These are phyloP conservation scores for Drosophila saltans DNA, from an alignment of 1,140 invertebrate genomes.

Conservation along the genomic window DNA sequence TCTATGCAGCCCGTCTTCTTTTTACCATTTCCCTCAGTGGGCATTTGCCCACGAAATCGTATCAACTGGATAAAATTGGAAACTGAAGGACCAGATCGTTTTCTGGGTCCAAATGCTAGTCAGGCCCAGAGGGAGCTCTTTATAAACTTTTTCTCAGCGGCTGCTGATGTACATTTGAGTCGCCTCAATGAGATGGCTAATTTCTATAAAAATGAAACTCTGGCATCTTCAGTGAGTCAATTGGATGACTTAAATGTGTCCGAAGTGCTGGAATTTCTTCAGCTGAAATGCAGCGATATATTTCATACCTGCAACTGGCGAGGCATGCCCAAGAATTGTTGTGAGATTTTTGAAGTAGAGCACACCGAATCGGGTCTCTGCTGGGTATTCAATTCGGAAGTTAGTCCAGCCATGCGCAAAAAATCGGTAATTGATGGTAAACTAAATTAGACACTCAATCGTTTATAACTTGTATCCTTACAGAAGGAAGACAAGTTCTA, in stretches of 20 bases:
- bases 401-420: conserved; percentile 33
- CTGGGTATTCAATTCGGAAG: conserved; percentile 63
- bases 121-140: conserved; percentile 44
- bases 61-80: conserved; percentile 50
- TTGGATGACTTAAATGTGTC: conserved; percentile 56
- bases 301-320: conserved; percentile 60
- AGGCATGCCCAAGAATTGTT: conserved; percentile 51
- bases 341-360: conserved; percentile 65
- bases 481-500: conserved; percentile 62
- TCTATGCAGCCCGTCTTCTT: conserved; percentile 63
- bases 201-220: conserved; percentile 48
- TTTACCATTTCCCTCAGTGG: conserved; percentile 65
- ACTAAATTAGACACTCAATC: neutral
- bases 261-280: conserved; percentile 37
- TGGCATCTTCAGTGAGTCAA: conserved; percentile 19
- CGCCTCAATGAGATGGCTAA: conserved; percentile 31
- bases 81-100: conserved; percentile 40
- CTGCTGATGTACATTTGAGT: conserved; percentile 43
- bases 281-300: conserved; percentile 48
- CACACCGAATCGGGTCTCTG: conserved; percentile 71
- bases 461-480: neutral
- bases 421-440: conserved; percentile 34
- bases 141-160: conserved; percentile 52
- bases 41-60: conserved; percentile 58
- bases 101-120: conserved; percentile 56